Percentiles rank a stretch among this genome's conserved stretches.
phyloP scores from a whole-genome alignment of 2,113 vertebrate species.

The Notiomystis cincta region DNA sequence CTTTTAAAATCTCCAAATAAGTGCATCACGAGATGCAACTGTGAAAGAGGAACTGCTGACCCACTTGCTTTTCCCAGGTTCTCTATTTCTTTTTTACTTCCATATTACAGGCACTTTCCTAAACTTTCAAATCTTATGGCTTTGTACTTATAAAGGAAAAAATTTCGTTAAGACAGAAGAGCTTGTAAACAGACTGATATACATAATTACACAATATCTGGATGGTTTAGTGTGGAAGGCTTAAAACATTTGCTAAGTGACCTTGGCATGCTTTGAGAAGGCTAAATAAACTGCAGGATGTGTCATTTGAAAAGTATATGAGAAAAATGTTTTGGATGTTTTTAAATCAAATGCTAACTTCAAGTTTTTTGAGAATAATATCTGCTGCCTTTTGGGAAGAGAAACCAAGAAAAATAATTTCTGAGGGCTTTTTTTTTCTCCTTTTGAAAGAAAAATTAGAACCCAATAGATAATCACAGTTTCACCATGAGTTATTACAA shows the following conservation, averaged over 20 bases:
- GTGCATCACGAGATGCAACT: neutral
- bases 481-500: conserved; percentile 72
- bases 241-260: neutral
- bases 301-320: neutral
- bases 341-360: neutral
- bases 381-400: conserved; percentile 13
- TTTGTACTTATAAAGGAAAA: neutral
- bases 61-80: neutral
- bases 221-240: neutral
- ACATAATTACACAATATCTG: neutral
- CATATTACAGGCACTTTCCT: neutral
- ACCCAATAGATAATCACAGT: conserved; percentile 65
- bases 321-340: neutral
- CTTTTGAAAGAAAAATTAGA: conserved; percentile 64
- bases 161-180: neutral
- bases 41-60: neutral
- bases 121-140: neutral
- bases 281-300: neutral
- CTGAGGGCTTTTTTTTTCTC: neutral
- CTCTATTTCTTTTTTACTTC: neutral
- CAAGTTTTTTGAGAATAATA: neutral
- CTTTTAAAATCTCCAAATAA: neutral
- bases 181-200: neutral
- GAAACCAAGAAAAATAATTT: conserved; percentile 48
- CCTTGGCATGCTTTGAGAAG: neutral